phyloP scores from a whole-genome alignment of 2,113 vertebrate species.

The Meriones unguiculatus region DNA sequence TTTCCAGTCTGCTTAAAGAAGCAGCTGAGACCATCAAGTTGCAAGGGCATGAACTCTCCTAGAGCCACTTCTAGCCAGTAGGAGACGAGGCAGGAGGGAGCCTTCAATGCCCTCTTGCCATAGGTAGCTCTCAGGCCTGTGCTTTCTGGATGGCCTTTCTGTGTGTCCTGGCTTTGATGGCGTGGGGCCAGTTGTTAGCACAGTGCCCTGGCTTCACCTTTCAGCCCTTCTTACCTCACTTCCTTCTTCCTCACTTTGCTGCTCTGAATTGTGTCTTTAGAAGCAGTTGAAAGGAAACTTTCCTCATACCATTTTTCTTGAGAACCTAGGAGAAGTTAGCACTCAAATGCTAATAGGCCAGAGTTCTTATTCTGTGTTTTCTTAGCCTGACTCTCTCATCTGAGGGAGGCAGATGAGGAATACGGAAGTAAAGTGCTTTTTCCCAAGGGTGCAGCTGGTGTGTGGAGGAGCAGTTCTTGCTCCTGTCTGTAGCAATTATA shows the following conservation, averaged over 20 bases:
- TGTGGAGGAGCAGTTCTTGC: neutral
- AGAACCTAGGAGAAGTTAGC: neutral
- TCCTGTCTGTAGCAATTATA: neutral
- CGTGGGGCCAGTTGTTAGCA: neutral
- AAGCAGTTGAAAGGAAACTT: neutral
- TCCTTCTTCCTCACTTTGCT: neutral
- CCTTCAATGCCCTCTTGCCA: neutral
- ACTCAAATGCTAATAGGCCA: neutral
- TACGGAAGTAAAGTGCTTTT: neutral
- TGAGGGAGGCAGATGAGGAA: neutral
- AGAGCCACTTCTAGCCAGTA: neutral
- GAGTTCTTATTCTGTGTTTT: neutral
- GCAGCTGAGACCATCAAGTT: neutral
- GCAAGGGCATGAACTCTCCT: neutral
- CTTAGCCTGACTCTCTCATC: neutral
- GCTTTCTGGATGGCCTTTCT: neutral
- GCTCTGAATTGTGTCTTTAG: neutral
- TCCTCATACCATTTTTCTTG: neutral
- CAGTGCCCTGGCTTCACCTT: rapidly evolving
- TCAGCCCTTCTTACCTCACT: neutral
- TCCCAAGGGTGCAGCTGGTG: neutral
- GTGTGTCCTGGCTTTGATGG: neutral
- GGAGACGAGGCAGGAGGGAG: neutral
- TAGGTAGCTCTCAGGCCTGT: neutral
- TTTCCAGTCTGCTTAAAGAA: neutral